Evolutionary conservation across 1,140 invertebrate genomes (phyloP).

Genomic region (Acromyrmex heyeri): DNA sequence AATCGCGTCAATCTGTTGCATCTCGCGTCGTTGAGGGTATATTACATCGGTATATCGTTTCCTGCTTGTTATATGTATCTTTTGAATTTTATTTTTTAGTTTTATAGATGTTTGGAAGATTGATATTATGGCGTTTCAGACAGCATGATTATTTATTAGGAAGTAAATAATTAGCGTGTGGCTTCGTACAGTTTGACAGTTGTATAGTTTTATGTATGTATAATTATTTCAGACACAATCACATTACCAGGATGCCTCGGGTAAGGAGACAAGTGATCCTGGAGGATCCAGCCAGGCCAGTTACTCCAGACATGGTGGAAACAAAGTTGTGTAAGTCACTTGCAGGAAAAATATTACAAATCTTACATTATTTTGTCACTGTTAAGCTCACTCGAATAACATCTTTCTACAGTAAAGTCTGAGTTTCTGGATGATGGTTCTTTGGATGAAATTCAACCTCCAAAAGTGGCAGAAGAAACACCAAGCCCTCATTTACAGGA

Average conservation of each 20-base stretch:
- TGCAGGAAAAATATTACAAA: not conserved
- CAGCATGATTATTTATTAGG: not conserved
- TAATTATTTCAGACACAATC: slow-evolving; percentile 74
- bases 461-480: slow-evolving; percentile 85
- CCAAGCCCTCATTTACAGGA: slow-evolving; percentile 93
- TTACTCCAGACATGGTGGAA: slow-evolving; percentile 85
- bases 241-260: slow-evolving; percentile 82
- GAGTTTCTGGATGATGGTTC: slow-evolving; percentile 85
- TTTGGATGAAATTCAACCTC: slow-evolving; percentile 83
- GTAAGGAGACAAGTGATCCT: slow-evolving; percentile 85
- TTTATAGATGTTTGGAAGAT: not conserved
- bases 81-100: not conserved
- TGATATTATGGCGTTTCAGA: not conserved
- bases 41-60: not conserved
- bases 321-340: slow-evolving; percentile 83
- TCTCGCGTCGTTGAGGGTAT: not conserved
- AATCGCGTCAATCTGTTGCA: not conserved
- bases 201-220: not conserved
- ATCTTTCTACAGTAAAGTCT: slow-evolving; percentile 80
- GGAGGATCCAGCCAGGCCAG: slow-evolving; percentile 85
- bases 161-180: not conserved
- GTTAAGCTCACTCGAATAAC: not conserved
- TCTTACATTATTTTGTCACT: not conserved
- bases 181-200: not conserved
- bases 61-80: not conserved